Percentiles rank a stretch among this genome's conserved stretches.
phyloP scores from a whole-genome alignment of 2,797 vertebrate species.

The Hapalemur alaotrensis region DNA sequence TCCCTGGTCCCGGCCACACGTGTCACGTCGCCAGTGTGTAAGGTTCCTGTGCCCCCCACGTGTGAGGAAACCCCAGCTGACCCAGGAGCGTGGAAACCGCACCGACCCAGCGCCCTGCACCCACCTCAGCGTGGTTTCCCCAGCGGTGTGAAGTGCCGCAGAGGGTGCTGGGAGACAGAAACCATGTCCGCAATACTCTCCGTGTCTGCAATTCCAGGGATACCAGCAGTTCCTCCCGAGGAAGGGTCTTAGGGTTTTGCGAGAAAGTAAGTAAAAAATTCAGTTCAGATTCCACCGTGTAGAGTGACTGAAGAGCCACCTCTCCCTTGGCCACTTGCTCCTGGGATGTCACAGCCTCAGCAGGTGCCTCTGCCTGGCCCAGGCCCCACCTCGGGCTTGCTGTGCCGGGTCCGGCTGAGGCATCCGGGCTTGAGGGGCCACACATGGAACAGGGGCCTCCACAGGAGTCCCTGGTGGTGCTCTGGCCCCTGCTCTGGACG shows the following conservation, averaged over 20 bases:
- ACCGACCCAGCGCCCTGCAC: too few relatives aligned
- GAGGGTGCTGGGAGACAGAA: neutral
- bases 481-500: too few relatives aligned
- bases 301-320: neutral
- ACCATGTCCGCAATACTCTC: neutral
- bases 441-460: neutral
- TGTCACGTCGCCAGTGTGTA: neutral
- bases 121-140: fast-evolving
- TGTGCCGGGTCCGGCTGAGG: neutral
- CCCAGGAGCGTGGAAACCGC: neutral
- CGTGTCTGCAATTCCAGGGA: neutral
- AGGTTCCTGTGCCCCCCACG: neutral
- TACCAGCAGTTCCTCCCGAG: neutral
- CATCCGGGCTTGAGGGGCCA: neutral
- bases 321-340: neutral
- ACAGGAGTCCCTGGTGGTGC: neutral
- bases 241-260: neutral
- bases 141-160: neutral
- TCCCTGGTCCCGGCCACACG: neutral
- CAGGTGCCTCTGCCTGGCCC: neutral
- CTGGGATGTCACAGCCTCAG: neutral
- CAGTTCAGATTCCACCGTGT: neutral
- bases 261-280: neutral
- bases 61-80: neutral
- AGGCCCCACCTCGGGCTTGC: neutral